These are phyloP conservation scores for Eupeodes latifasciatus DNA, from an alignment of 2,888 invertebrate species.

Conservation along the genomic window DNA sequence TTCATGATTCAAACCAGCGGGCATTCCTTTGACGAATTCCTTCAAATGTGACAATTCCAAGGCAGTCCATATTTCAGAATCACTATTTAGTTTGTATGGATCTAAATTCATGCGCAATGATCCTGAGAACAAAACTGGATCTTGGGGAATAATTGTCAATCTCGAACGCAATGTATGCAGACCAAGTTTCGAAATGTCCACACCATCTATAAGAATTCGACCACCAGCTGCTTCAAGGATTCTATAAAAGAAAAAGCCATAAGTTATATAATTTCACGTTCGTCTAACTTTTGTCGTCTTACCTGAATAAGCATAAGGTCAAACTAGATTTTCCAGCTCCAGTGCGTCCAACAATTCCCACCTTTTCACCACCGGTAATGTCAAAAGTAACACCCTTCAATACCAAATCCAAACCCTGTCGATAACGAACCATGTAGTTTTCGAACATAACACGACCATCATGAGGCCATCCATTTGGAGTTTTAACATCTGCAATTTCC, in stretches of 20 bases:
- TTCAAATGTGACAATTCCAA: slow-evolving; percentile 96
- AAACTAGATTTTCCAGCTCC: slow-evolving; percentile 97
- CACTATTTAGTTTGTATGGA: slow-evolving; percentile 91
- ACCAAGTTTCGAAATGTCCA: slow-evolving; percentile 92
- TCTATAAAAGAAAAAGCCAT: slow-evolving; percentile 83
- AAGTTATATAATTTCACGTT: background rate
- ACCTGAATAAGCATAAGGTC: slow-evolving; percentile 93
- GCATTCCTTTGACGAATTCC: slow-evolving; percentile 90
- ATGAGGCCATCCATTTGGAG: slow-evolving; percentile 91
- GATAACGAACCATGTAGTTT: slow-evolving; percentile 93
- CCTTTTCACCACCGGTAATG: slow-evolving; percentile 93
- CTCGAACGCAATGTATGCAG: slow-evolving; percentile 93
- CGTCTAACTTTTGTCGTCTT: slow-evolving; percentile 23
- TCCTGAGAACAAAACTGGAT: slow-evolving; percentile 97
- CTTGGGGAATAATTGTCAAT: slow-evolving; percentile 95
- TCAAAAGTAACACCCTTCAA: slow-evolving; percentile 91
- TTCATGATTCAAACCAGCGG: slow-evolving; percentile 92
- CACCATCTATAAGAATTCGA: slow-evolving; percentile 92
- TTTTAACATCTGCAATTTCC: slow-evolving; percentile 87
- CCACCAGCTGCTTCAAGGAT: slow-evolving; percentile 94
- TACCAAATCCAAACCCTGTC: slow-evolving; percentile 94
- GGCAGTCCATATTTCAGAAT: slow-evolving; percentile 94
- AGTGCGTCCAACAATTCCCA: slow-evolving; percentile 95
- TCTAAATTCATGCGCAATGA: slow-evolving; percentile 95
- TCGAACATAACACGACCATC: slow-evolving; percentile 92